Percentiles rank a stretch among this genome's conserved stretches.
These are phyloP conservation scores for Poecile atricapillus DNA, from an alignment of 2,113 vertebrate genomes.

Conservation along the genomic window DNA sequence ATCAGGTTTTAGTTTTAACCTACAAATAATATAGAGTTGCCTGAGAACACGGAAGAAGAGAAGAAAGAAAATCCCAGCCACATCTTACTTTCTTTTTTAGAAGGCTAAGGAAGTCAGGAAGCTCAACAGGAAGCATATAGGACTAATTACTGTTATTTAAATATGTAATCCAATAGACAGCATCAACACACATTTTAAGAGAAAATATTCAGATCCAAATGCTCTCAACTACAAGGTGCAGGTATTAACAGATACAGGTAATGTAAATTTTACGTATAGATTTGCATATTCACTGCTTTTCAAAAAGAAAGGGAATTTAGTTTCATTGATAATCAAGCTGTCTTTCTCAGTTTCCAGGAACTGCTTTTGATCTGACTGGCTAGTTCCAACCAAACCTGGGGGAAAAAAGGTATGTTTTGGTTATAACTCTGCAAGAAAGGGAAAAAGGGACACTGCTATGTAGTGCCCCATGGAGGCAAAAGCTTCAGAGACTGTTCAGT, in stretches of 20 bases:
- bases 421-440: not conserved
- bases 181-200: not conserved
- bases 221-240: not conserved
- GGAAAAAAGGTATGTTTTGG: not conserved
- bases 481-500: not conserved
- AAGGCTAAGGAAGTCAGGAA: not conserved
- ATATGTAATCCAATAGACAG: not conserved
- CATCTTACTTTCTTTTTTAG: not conserved
- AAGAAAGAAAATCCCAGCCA: not conserved
- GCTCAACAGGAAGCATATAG: not conserved
- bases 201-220: not conserved
- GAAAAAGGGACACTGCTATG: not conserved
- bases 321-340: not conserved
- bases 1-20: not conserved
- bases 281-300: not conserved
- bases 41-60: not conserved
- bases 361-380: not conserved
- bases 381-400: not conserved
- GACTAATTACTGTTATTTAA: not conserved
- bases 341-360: not conserved
- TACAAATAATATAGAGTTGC: not conserved
- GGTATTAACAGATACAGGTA: not conserved
- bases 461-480: not conserved
- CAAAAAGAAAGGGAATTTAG: not conserved
- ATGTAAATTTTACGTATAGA: not conserved